phyloP scores from a whole-genome alignment of 2,888 invertebrate genomes.

The Orthosia gracilis region DNA sequence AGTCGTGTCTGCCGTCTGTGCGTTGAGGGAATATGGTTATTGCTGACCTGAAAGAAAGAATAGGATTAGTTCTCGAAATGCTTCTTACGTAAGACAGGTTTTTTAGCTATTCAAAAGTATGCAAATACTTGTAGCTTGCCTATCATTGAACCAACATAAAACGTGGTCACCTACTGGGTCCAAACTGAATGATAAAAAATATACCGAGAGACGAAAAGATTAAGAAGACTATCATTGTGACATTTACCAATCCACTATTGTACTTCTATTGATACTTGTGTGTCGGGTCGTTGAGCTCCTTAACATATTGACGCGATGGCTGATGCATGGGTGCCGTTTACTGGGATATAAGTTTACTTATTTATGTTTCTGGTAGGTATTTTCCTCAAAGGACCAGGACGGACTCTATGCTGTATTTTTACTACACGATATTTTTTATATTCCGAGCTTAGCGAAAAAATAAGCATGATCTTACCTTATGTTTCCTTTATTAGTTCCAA shows the following conservation, averaged over 20 bases:
- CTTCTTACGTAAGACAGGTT: not conserved
- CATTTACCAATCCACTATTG: not conserved
- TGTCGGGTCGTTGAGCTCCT: not conserved
- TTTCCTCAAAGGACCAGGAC: too few relatives aligned
- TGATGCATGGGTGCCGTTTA: not conserved
- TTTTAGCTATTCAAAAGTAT: too few relatives aligned
- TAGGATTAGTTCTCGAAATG: not conserved
- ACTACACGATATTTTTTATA: too few relatives aligned
- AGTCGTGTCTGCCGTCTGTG: conserved; percentile 97
- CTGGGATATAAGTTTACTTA: too few relatives aligned
- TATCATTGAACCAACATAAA: too few relatives aligned
- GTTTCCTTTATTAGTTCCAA: conserved; percentile 98
- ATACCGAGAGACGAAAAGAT: too few relatives aligned
- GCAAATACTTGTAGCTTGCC: too few relatives aligned
- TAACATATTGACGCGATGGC: not conserved
- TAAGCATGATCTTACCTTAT: conserved; percentile 93
- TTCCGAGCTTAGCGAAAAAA: not conserved
- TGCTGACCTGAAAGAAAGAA: conserved; percentile 93
- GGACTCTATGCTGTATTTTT: too few relatives aligned
- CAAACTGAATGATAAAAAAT: too few relatives aligned
- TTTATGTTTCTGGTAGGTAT: too few relatives aligned
- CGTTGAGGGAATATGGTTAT: conserved; percentile 98
- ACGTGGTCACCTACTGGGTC: too few relatives aligned
- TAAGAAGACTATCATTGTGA: not conserved
- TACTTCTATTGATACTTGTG: not conserved